Conservation (phyloP, 1,140 invertebrate species). For the Zaprionus camerounensis region DNA sequence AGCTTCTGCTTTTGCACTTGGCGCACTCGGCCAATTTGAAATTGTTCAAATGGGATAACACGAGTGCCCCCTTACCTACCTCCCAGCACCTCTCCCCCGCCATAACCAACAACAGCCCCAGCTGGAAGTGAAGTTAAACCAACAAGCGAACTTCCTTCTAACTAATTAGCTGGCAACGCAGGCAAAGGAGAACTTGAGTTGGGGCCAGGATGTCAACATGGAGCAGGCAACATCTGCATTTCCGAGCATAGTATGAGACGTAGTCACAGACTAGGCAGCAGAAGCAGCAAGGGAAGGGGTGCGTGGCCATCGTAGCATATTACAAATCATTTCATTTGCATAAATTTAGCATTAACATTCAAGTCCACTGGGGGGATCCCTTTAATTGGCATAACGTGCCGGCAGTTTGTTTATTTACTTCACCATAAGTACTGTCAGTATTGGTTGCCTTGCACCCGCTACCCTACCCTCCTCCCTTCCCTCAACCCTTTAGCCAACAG, state of each 20-base stretch:
- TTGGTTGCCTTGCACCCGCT: neutral
- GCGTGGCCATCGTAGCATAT: slow-evolving; percentile 36
- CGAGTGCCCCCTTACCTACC: slow-evolving; percentile 4
- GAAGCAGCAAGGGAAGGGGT: neutral
- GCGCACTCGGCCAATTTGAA: slow-evolving; percentile 47
- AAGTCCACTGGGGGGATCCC: slow-evolving; percentile 20
- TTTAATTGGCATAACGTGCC: slow-evolving; percentile 50
- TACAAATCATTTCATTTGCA: slow-evolving; percentile 61
- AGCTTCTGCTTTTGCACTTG: slow-evolving; percentile 20
- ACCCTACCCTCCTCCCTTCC: neutral
- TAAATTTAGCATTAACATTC: slow-evolving; percentile 58
- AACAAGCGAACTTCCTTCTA: slow-evolving; percentile 54
- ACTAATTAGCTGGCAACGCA: slow-evolving; percentile 45
- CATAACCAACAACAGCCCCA: neutral
- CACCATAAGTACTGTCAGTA: slow-evolving; percentile 2
- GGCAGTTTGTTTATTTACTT: slow-evolving; percentile 44
- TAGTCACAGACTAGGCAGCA: neutral
- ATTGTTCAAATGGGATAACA: slow-evolving; percentile 47
- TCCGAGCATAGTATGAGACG: slow-evolving; percentile 12
- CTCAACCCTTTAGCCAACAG: neutral
- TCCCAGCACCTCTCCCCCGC: neutral
- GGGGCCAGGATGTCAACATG: slow-evolving; percentile 43
- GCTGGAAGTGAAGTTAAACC: slow-evolving; percentile 37
- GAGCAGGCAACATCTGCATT: slow-evolving; percentile 48
- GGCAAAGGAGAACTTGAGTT: neutral